A percentile compares a stretch with the other conserved stretches of the same genome.
phyloP scores from a whole-genome alignment of 1,140 invertebrate species.

The Drosophila virilis region DNA sequence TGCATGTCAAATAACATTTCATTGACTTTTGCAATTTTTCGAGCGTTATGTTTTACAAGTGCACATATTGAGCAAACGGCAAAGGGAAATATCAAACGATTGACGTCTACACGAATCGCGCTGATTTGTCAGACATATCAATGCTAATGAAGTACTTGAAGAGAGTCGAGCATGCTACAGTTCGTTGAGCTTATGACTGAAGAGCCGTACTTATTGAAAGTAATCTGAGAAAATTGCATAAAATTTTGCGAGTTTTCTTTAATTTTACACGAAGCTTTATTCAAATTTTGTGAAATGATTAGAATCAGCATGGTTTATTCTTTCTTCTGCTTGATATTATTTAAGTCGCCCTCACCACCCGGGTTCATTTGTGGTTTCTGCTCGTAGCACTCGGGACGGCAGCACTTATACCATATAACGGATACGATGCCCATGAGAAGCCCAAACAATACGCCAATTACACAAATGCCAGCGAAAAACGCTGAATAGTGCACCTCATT shows the following conservation, averaged over 20 bases:
- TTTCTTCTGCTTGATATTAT: conserved; percentile 1
- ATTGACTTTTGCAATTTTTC: conserved; percentile 36
- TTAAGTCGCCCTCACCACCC: background rate
- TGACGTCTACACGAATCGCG: background rate
- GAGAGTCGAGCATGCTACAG: background rate
- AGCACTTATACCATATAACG: conserved; percentile 48
- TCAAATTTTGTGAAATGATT: no score
- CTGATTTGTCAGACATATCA: conserved; percentile 24
- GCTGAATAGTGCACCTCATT: conserved; percentile 46
- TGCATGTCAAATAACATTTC: conserved; percentile 47
- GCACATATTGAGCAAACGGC: conserved; percentile 27
- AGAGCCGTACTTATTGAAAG: no score
- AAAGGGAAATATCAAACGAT: conserved; percentile 19
- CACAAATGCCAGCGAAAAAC: conserved; percentile 11
- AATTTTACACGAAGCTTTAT: no score
- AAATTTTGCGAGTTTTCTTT: no score
- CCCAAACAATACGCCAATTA: conserved; percentile 45
- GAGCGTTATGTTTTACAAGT: conserved; percentile 33
- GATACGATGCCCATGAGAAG: conserved; percentile 35
- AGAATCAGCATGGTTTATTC: background rate
- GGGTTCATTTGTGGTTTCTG: no score
- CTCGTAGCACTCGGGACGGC: background rate
- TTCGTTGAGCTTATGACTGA: background rate
- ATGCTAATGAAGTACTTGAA: conserved; percentile 31
- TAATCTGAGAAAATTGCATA: no score